Evolutionary conservation across 2,113 vertebrate species (phyloP).

Genomic region (Irena cyanogastra): DNA sequence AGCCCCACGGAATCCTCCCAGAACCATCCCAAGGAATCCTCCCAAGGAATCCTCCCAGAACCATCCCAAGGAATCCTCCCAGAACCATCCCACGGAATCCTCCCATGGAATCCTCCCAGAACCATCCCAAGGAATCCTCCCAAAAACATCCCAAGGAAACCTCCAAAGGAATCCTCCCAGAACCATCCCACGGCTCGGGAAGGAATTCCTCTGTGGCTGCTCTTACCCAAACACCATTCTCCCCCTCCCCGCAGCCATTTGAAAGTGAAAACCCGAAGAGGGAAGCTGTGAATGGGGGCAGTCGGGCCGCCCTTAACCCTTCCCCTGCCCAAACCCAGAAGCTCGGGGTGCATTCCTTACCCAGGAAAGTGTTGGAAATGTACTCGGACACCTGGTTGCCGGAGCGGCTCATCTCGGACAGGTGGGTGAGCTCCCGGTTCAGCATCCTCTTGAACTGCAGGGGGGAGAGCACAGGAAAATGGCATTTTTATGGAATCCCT

Average conservation of each 20-base stretch:
- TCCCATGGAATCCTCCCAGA: not conserved
- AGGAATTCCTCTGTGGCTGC: not conserved
- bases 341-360: slow-evolving; percentile 70
- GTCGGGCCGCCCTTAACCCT: not conserved
- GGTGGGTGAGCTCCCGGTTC: slow-evolving; percentile 94
- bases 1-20: not conserved
- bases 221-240: not conserved
- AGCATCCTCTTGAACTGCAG: slow-evolving; percentile 98
- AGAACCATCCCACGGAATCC: not conserved
- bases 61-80: not conserved
- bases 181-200: not conserved
- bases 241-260: not conserved
- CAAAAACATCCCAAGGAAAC: not conserved
- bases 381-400: slow-evolving; percentile 99
- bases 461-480: slow-evolving; percentile 13
- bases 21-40: not conserved
- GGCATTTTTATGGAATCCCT: not conserved
- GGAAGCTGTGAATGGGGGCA: not conserved
- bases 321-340: too few relatives aligned
- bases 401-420: slow-evolving; percentile 98
- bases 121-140: not conserved
- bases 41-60: not conserved
- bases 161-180: not conserved
- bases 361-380: slow-evolving; percentile 98
- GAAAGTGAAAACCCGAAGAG: not conserved